Percentiles rank a stretch among this genome's conserved stretches.
Evolutionary conservation across 2,888 invertebrate genomes (phyloP).

Genomic region (Pseudococcus viburni): DNA sequence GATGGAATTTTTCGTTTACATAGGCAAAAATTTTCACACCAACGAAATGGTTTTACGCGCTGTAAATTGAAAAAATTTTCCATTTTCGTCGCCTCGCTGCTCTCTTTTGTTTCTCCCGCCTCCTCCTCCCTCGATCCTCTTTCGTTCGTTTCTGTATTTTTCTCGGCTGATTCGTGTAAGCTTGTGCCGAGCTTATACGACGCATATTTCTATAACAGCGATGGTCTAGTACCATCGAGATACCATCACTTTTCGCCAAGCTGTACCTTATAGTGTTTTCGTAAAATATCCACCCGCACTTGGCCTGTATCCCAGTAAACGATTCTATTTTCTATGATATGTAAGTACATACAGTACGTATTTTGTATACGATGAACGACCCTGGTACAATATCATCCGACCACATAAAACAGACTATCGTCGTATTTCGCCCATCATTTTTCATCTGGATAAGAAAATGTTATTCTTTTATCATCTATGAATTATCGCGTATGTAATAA

Average conservation of each 20-base stretch:
- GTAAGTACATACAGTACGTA: background rate
- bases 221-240: constrained; percentile 7
- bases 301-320: background rate
- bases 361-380: background rate
- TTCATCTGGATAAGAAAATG: background rate
- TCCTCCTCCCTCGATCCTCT: background rate
- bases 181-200: background rate
- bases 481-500: background rate
- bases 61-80: background rate
- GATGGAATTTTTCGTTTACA: constrained; percentile 30
- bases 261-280: background rate
- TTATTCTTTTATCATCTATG: constrained; percentile 25
- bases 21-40: constrained; percentile 15
- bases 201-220: background rate
- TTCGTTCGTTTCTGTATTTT: background rate
- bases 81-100: too few species aligned
- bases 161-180: background rate
- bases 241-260: background rate
- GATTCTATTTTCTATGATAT: background rate
- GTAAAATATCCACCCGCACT: background rate
- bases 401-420: background rate
- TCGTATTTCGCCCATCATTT: background rate
- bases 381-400: background rate
- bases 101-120: background rate
- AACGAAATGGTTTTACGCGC: background rate